These are phyloP conservation scores for Diadumene lineata DNA, from an alignment of 92 coral and sea anemone species.

Conservation along the genomic window DNA sequence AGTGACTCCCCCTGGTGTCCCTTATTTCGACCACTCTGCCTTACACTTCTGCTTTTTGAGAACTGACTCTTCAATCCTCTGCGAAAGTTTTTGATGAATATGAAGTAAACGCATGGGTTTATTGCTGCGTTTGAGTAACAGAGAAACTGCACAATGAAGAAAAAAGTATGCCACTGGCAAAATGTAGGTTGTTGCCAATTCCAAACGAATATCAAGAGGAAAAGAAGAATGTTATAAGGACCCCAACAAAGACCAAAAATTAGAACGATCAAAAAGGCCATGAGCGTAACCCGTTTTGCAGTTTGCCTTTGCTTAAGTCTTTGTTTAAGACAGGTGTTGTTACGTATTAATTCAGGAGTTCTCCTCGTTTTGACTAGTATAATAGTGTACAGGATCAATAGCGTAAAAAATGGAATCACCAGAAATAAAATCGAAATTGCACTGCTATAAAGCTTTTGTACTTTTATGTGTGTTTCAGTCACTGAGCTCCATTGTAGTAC, in stretches of 20 bases:
- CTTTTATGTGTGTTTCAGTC: neutral
- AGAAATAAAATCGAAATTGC: slow-evolving; percentile 13
- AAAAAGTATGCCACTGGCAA: slow-evolving; percentile 16
- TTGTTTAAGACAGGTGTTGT: slow-evolving; percentile 1
- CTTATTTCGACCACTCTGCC: neutral
- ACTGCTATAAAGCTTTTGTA: slow-evolving; percentile 12
- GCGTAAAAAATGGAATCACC: slow-evolving; percentile 23
- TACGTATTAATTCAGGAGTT: slow-evolving; percentile 6
- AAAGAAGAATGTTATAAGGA: slow-evolving; percentile 17
- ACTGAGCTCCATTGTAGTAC: slow-evolving; percentile 9
- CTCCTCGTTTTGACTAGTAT: slow-evolving; percentile 23
- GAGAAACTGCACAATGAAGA: slow-evolving; percentile 25
- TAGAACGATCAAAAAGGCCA: slow-evolving; percentile 34
- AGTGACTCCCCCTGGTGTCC: neutral
- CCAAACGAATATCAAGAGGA: slow-evolving; percentile 31
- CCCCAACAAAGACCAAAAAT: slow-evolving; percentile 43
- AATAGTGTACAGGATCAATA: slow-evolving; percentile 30
- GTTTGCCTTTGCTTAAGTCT: slow-evolving; percentile 30
- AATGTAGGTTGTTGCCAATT: slow-evolving; percentile 19
- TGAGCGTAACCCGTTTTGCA: slow-evolving; percentile 28
- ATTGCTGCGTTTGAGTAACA: slow-evolving; percentile 29
- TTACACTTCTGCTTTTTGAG: neutral
- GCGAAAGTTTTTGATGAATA: slow-evolving; percentile 50
- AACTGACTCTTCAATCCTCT: slow-evolving; percentile 23
- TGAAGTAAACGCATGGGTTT: slow-evolving; percentile 55